Percentiles rank a stretch among this genome's conserved stretches.
phyloP scores from a whole-genome alignment of 2,888 invertebrate species.

The Idaea dimidiata region DNA sequence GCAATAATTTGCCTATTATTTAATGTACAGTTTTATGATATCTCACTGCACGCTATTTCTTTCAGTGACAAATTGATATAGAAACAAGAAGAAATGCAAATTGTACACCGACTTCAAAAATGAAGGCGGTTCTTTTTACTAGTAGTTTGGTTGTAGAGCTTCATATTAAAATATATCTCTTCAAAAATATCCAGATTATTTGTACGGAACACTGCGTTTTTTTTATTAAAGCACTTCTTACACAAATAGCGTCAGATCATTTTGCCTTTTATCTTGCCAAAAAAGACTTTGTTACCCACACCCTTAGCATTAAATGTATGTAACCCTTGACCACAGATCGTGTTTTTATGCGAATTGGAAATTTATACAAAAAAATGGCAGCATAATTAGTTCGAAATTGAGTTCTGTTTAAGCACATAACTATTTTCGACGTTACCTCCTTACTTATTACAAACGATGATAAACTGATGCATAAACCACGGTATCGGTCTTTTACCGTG shows the following conservation, averaged over 20 bases:
- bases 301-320: too few relatives aligned
- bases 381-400: too few relatives aligned
- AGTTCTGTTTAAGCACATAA: too few relatives aligned
- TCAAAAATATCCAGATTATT: slow-evolving; percentile 60
- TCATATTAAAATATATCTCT: slow-evolving; percentile 42
- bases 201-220: slow-evolving; percentile 22
- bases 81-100: too few relatives aligned
- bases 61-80: background rate
- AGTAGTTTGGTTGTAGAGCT: slow-evolving; percentile 21
- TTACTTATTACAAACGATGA: too few relatives aligned
- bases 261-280: too few relatives aligned
- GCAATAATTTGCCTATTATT: background rate
- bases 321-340: too few relatives aligned
- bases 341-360: too few relatives aligned
- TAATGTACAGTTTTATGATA: background rate
- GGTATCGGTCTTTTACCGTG: too few relatives aligned
- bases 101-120: slow-evolving; percentile 3
- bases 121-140: slow-evolving; percentile 17
- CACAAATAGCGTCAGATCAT: background rate
- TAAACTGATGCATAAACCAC: too few relatives aligned
- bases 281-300: background rate
- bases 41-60: background rate
- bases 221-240: slow-evolving; percentile 14
- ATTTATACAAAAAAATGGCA: too few relatives aligned
- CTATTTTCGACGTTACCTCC: too few relatives aligned